Base-by-base conservation (phyloP, 2,797 vertebrate species). In the Myripristis jacobus region DNA sequence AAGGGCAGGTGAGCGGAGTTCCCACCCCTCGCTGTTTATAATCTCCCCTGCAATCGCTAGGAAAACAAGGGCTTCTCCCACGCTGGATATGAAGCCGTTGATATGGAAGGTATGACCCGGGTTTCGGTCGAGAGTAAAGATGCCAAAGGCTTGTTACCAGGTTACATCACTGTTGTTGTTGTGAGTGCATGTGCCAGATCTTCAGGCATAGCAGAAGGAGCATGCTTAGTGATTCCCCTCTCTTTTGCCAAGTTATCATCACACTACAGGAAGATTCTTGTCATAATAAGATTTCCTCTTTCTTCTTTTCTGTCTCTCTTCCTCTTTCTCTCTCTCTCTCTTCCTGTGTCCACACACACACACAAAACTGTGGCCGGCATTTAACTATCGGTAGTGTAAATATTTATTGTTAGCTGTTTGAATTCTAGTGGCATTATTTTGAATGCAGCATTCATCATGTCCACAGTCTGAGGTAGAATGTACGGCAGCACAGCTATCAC, bases 161-260 rank as follows among this genome's bases (percentile, higher is more conserved):
- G 94, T 93, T 92, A 95, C 93, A 92, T 92, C 92, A 91, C 90
- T 92, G 92, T 93, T 92, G 88, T 90, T 94, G 92, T 94, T 94
- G 92, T 94, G 92, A 92, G 86, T 82, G 74, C 78, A 58, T 76
- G 80, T 90, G 93, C 92, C 92, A 93, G 89, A 89, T 93, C 92
- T 94, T 91, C 82, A 92, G 90, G 91, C 88, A 66, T 87, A 89
- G 92, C 87, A 89, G 83, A 92, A 83, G 89, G 89, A 90, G 85
- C 90, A 92, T 82, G 81, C 90, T 88, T 84, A 86, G 90, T 70
- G 82, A 77, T 91, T 93, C 91, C 91, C 84, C 86, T 89, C 85
- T 86, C 82, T 83, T 86, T 84, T 89, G 91, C 90, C 91, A 92
- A 94, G 90, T 90, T 88, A 86, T 89, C 83, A 85, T 91, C 84